These are phyloP conservation scores for Rhynchophorus ferrugineus DNA, from an alignment of 1,140 invertebrate species.

Conservation along the genomic window DNA sequence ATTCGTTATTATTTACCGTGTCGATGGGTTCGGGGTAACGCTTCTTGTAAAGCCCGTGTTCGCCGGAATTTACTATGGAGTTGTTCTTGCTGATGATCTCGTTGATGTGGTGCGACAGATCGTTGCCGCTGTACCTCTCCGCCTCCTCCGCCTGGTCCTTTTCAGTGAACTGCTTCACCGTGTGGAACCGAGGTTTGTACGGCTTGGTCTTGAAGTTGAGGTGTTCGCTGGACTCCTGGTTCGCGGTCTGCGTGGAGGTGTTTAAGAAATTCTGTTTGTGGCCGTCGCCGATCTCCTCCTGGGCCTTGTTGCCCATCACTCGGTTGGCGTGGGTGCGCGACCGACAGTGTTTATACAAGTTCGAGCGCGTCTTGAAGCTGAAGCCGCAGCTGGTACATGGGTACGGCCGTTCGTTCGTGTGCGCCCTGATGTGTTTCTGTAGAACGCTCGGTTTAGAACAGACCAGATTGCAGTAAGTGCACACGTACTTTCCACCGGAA, in stretches of 20 bases:
- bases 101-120: conserved; percentile 35
- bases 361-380: conserved; percentile 91
- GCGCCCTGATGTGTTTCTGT: conserved; percentile 85
- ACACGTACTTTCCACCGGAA: conserved; percentile 59
- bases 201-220: conserved; percentile 28
- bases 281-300: conserved; percentile 18
- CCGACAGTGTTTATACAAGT: conserved; percentile 84
- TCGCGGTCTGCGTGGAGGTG: conserved; percentile 57
- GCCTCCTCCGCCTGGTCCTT: conserved; percentile 25
- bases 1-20: conserved; percentile 19
- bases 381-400: conserved; percentile 83
- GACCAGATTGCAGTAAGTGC: conserved; percentile 77
- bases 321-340: conserved; percentile 67
- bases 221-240: conserved; percentile 43
- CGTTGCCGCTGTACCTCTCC: conserved; percentile 14
- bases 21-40: conserved; percentile 14
- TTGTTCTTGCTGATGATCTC: conserved; percentile 38
- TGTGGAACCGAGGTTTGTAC: conserved; percentile 40
- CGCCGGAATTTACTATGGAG: conserved; percentile 32
- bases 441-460: conserved; percentile 92
- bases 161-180: conserved; percentile 27
- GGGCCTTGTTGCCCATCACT: conserved; percentile 36
- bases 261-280: conserved; percentile 25
- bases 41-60: conserved; percentile 29
- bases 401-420: conserved; percentile 89